Conservation (phyloP, 2,113 vertebrate species). For the Sakesphorus luctuosus region DNA sequence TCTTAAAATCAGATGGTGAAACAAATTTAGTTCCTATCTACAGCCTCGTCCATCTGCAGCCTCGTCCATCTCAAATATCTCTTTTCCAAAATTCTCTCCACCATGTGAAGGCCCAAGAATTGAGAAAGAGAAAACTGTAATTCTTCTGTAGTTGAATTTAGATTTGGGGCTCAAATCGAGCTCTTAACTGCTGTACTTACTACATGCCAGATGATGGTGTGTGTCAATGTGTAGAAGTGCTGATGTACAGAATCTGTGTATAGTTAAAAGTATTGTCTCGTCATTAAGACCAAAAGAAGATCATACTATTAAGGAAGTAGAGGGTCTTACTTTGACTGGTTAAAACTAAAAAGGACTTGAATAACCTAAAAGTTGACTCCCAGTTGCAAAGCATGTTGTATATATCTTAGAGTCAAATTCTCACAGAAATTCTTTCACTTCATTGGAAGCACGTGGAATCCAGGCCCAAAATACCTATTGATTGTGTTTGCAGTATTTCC, state of each 20-base stretch:
- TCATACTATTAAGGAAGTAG: background rate
- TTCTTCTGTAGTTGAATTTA: background rate
- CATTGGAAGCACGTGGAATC: background rate
- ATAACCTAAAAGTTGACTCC: background rate
- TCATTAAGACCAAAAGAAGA: background rate
- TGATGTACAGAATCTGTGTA: background rate
- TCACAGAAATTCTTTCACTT: accelerated
- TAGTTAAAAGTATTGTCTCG: background rate
- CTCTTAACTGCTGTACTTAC: background rate
- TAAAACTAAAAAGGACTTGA: background rate
- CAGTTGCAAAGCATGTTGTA: background rate
- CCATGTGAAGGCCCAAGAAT: background rate
- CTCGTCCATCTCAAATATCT: background rate
- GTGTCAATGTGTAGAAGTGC: background rate
- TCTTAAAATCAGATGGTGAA: constrained; percentile 28
- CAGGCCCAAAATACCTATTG: background rate
- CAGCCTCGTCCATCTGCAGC: background rate
- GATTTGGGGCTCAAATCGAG: background rate
- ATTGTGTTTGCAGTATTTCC: background rate
- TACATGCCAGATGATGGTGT: background rate
- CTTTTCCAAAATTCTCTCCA: background rate
- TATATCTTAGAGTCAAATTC: background rate
- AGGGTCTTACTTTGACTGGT: background rate
- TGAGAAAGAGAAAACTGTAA: background rate
- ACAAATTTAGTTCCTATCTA: background rate